Evolutionary conservation across 2,888 invertebrate genomes (phyloP), one percentile per base, ranked within the genome.

Genomic region (Trachelus iudaicus): DNA sequence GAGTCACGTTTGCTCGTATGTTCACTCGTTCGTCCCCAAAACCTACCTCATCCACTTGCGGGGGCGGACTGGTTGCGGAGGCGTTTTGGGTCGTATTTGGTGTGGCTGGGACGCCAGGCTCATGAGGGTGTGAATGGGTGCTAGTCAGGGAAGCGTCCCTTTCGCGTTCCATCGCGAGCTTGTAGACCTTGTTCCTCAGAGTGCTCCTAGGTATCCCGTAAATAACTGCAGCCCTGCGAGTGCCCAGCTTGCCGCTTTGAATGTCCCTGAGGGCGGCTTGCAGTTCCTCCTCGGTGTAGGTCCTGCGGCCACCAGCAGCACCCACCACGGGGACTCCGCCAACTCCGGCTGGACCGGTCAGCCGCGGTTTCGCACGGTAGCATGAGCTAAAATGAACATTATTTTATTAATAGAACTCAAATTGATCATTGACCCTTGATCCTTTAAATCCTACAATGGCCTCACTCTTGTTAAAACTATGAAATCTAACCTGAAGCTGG

Each of bases 181-280:
- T 97, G 93, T 96, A 96, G 90, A 97, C 97, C 93, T 99, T 99
- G 93, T 98, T 99, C 82, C 99, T 95, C 76, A 99, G 94, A 35
- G 98, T 99, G 83, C 99, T 98, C 83, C 99, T 94, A 11, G 99
- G 99, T 90, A 99, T 98, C 87, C 98, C 98, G 92, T 99, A 99
- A 87, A 98, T 96, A 77, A 97, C 97, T 76, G 99, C 97, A 12
- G 99, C 98, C 79, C 98, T 94, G 73, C 98, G 93, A 11, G 98
- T 98, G 83, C 98, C 98, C 85, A 99, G 93, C 89, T 97, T 96
- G 31, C 98, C 98, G 84, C 96, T 96, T 92, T 97, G 96, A 90
- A 99, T 98, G 92, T 98, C 99, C 80, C 96, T 94, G 79, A 99
- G 94, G n/a, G 99, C 99, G 69, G 96, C 96, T 89, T 97, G 96